Evolutionary conservation across 2,888 invertebrate species (phyloP), one percentile per base, ranked within the genome.

Genomic region (Eilema caniola): DNA sequence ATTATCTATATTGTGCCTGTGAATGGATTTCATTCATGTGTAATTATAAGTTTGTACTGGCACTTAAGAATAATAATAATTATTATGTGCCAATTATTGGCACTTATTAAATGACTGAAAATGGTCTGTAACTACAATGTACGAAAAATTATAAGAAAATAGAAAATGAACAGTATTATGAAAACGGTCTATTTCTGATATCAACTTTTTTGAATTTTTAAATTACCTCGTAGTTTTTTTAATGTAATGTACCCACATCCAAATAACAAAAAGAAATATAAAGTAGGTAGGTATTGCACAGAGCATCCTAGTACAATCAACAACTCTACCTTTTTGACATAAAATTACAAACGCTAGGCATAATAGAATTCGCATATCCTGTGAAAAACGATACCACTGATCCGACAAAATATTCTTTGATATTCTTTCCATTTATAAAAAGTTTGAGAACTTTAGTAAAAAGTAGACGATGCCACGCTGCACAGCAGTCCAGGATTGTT

Each of bases 381-480:
- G 53, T 53, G n/a, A 53, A 53, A 20, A n/a, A 53, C 53, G n/a
- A 53, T 53, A n/a, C 8, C 20, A 16, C 16, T 41, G 41, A 41
- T 16, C 28, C 28, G 16, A 41, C n/a, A 14, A 41, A 16, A 41
- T 5, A 61, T 2, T 60, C 20, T 14, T 5, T 7, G 41, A 41
- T 16, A 41, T 41, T 41, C 1, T 11, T 37, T 59, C n/a, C 33
- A 0, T 33, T 33, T 33, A 16, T n/a, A 61, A 61, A 37, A 31
- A 62, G 79, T 87, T 90, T 90, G 88, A 87, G 86, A 86, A 84
- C 68, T 62, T 69, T 67, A 64, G 70, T 72, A 72, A 73, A 71
- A 72, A 77, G 73, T 76, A 79, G 76, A 76, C 78, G 74, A 75
- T 80, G 83, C 72, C 79, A 76, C 80, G 80, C 75, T 76, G 75